A percentile compares a stretch with the other conserved stretches of the same genome.
These are phyloP conservation scores for Acestrorhynchus altus DNA, from an alignment of 2,797 vertebrate species.

Conservation along the genomic window DNA sequence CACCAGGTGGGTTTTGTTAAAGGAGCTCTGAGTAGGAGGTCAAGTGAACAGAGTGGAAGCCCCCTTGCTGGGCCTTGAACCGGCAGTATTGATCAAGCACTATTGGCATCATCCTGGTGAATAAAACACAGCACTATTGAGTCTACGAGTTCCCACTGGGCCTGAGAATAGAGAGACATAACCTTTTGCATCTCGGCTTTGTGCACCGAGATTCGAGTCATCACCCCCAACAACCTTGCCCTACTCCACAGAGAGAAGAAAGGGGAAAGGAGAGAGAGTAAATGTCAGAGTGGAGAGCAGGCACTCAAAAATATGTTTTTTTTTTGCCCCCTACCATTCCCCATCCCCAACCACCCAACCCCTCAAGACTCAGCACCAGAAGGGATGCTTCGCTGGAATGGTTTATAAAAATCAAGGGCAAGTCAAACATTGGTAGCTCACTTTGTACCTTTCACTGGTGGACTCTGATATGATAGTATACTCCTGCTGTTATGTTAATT, in stretches of 20 bases:
- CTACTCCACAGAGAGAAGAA: conserved; percentile 43
- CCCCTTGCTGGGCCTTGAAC: conserved; percentile 45
- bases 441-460: background rate
- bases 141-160: conserved; percentile 73
- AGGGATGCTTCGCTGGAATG: conserved; percentile 55
- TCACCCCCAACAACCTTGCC: conserved; percentile 59
- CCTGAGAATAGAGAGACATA: conserved; percentile 75
- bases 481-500: background rate
- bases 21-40: conserved; percentile 68
- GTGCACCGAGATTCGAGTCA: conserved; percentile 62
- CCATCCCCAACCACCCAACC: conserved; percentile 25
- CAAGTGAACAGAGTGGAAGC: conserved; percentile 70
- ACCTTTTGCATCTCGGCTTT: conserved; percentile 68
- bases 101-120: conserved; percentile 77
- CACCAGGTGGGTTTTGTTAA: conserved; percentile 76
- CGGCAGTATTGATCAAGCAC: conserved; percentile 75
- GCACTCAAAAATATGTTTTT: conserved; percentile 27
- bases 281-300: conserved; percentile 66
- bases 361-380: conserved; percentile 48
- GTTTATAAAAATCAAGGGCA: conserved; percentile 67
- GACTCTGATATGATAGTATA: background rate
- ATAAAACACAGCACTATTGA: conserved; percentile 75
- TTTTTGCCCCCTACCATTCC: conserved; percentile 33
- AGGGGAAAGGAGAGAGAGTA: conserved; percentile 56
- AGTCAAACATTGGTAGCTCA: conserved; percentile 51